Evolutionary conservation across 1,140 invertebrate species (phyloP).

Genomic region (Caenorhabditis latens): DNA sequence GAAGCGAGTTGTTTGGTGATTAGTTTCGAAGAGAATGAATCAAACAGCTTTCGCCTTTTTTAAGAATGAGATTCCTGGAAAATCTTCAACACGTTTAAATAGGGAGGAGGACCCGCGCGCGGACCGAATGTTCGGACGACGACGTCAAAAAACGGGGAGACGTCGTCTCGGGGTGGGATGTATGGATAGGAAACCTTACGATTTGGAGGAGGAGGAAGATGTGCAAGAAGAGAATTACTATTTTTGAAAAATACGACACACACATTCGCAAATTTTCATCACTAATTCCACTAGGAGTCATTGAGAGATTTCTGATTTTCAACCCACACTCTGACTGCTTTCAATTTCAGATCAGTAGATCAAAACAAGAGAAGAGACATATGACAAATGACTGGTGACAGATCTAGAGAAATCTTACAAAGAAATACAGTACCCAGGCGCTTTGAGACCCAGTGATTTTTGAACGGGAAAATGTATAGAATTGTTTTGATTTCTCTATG

Average conservation of each 20-base stretch:
- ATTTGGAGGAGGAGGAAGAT: conserved; percentile 29
- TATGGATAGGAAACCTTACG: neutral
- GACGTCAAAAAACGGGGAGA: conserved; percentile 15
- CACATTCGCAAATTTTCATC: neutral
- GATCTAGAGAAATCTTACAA: too few relatives aligned
- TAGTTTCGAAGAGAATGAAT: neutral
- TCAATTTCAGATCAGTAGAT: neutral
- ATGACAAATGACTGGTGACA: too few relatives aligned
- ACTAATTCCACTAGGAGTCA: conserved; percentile 16
- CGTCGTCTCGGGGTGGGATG: too few relatives aligned
- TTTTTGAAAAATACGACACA: conserved; percentile 29
- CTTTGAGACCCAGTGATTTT: too few relatives aligned
- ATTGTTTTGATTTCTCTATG: too few relatives aligned
- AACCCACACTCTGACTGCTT: too few relatives aligned
- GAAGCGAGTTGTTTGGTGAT: neutral
- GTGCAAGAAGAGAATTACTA: conserved; percentile 1
- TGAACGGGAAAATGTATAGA: too few relatives aligned
- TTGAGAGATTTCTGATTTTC: conserved; percentile 6
- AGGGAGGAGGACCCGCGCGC: neutral
- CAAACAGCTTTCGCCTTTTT: too few relatives aligned
- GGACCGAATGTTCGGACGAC: neutral
- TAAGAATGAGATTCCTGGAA: neutral
- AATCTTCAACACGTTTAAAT: neutral
- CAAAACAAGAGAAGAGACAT: too few relatives aligned
- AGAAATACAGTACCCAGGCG: too few relatives aligned